phyloP scores from a whole-genome alignment of 2,797 vertebrate species.

The Pempheris klunzingeri region DNA sequence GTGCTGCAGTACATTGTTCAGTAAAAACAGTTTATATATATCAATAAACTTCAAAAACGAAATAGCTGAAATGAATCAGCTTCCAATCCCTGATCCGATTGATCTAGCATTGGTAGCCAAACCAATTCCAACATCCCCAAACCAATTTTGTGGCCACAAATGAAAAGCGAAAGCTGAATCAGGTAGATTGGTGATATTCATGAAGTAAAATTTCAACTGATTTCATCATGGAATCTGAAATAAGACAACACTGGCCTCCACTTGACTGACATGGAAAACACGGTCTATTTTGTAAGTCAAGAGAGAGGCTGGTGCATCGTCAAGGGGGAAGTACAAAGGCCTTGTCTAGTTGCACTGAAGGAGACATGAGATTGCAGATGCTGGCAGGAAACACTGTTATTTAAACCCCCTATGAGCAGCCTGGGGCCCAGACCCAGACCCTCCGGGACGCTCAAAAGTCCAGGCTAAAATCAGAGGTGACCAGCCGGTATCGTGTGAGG shows the following conservation, averaged over 20 bases:
- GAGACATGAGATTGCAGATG: constrained; percentile 49
- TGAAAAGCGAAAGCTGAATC: constrained; percentile 34
- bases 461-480: constrained; percentile 44
- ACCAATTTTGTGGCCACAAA: constrained; percentile 25
- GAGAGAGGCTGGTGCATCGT: constrained; percentile 33
- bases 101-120: constrained; percentile 22
- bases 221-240: constrained; percentile 72
- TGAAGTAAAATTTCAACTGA: constrained; percentile 55
- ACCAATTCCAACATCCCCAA: constrained; percentile 27
- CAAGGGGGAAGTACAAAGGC: constrained; percentile 46
- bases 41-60: background rate
- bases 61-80: background rate
- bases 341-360: constrained; percentile 48
- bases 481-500: constrained; percentile 34
- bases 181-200: constrained; percentile 42
- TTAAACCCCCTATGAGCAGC: constrained; percentile 41
- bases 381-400: constrained; percentile 55
- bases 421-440: constrained; percentile 30
- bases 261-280: constrained; percentile 67
- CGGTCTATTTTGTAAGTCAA: constrained; percentile 47
- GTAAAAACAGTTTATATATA: constrained; percentile 4
- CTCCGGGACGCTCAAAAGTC: constrained; percentile 14
- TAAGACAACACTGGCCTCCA: constrained; percentile 51
- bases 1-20: background rate
- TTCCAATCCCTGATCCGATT: background rate